Evolutionary conservation across 2,797 vertebrate genomes (phyloP), one percentile per base, ranked within the genome.

Genomic region (Columba guinea): DNA sequence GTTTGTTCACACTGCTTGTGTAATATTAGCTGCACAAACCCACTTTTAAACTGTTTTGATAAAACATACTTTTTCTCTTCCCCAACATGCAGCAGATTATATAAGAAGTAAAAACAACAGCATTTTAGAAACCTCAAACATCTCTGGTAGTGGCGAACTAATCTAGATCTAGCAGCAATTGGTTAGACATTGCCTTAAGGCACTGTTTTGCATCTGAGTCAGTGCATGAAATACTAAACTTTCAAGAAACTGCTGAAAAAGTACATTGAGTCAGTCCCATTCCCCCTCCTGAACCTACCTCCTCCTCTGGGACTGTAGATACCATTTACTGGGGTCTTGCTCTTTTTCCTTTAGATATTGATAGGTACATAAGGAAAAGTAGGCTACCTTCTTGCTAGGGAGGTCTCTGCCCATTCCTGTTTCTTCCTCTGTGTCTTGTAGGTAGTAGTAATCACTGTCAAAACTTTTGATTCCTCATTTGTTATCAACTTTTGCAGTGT

Each of bases 291-390:
- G 22, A 80, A 58, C 9, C 37, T 30, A 34, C 2, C 23, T 75
- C 26, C 35, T 82, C 9, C 44, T 82, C 49, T 79, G 39, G 16
- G 17, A 19, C 28, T 67, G 34, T 27, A 51, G 49, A 49, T 52
- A 13, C 16, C 2, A 2, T 68, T 78, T 82, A 52, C 8, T 44
- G 30, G 8, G 60, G 27, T 20, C n/a, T 64, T 52, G 1, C 4
- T 7, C 7, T 39, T 73, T 84, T 82, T 55, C 5, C 34, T 68
- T 68, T 41, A 65, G 21, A 15, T 11, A 19, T 71, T 34, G 20
- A 27, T 21, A 56, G 30, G 8, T 21, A 34, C 0, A 0, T 23
- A 64, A 82, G 27, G 16, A 52, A 81, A 91, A 58, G 12, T 7
- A 37, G 4, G 3, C 8, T 51, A 20, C 13, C 8, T 18, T 15